Evolutionary conservation across 2,888 invertebrate genomes (phyloP).

Genomic region (Linnaemya vulpina): DNA sequence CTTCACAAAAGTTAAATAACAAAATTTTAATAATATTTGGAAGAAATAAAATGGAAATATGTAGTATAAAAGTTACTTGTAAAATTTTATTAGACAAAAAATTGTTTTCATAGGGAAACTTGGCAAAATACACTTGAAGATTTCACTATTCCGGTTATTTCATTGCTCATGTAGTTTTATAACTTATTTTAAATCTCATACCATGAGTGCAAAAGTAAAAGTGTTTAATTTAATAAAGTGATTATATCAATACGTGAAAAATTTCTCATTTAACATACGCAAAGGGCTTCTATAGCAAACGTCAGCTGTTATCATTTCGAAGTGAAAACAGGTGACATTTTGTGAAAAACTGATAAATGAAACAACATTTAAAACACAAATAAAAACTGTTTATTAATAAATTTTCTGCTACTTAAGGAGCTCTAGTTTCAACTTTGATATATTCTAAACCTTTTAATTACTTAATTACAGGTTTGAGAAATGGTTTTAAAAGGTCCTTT

Average conservation of each 20-base stretch:
- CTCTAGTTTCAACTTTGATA: no score
- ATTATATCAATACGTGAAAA: background rate
- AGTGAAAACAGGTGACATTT: conserved; percentile 35
- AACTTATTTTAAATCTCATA: conserved; percentile 1
- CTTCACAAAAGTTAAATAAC: conserved; percentile 47
- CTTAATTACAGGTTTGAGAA: background rate
- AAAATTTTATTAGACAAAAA: conserved; percentile 33
- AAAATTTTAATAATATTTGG: conserved; percentile 37
- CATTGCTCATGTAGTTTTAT: background rate
- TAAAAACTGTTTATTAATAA: background rate
- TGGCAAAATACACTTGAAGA: conserved; percentile 21
- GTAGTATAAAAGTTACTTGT: conserved; percentile 25
- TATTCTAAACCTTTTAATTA: no score
- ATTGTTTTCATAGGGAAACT: conserved; percentile 4
- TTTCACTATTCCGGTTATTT: conserved; percentile 22
- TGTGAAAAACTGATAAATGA: background rate
- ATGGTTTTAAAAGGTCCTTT: no score
- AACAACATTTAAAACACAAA: background rate
- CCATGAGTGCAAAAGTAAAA: conserved; percentile 37
- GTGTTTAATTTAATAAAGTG: conserved; percentile 14
- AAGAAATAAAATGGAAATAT: conserved; percentile 21
- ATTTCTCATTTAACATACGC: conserved; percentile 1
- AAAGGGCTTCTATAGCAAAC: background rate
- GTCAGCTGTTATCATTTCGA: conserved; percentile 7
- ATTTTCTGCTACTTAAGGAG: no score